Base-by-base conservation (phyloP, 2,888 invertebrate genomes). In the Tuberolachnus salignus region DNA sequence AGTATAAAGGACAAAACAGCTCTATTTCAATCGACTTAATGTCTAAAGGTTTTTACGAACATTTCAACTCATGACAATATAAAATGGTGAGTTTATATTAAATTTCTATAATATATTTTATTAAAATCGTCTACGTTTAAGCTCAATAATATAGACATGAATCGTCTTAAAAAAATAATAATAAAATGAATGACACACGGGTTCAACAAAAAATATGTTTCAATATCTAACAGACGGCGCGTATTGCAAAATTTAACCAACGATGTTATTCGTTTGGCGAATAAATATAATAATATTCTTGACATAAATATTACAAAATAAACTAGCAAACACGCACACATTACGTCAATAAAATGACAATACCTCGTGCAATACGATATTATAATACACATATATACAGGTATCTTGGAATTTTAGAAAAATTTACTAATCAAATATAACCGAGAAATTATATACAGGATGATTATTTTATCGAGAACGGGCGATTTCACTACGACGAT, bases 331-430 rank as follows among this genome's bases (percentile, higher is more conserved):
- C 57, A 46, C 57, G 71, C 57, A 42, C 51, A 34, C 51, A 51
- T 67, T 26, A 49, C 26, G 67, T 67, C 51, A 67, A 67, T 72
- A 72, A 61, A 72, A 61, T 19, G 61, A 72, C 49, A 72, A 72
- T 59, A 51, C 34, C 55, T 19, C 72, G 49, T 34, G n/a, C n/a
- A n/a, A 34, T 34, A 4, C 34, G 3, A 34, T 34, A 34, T 4
- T 34, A 34, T 34, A 34, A 34, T 34, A 34, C 14, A 72, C 10
- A 14, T 61, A 72, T 3, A n/a, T 26, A 26, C 3, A 51, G 10
- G 61, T 14, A 61, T 72, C 49, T 34, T 6, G 1, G 19, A 72
- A 51, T 61, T 1, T 61, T 51, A 10, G 19, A 51, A 51, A 26
- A 21, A 61, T 19, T 6, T 49, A 51, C 19, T 61, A 61, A 72